Base-by-base conservation (phyloP, 2,888 invertebrate species). In the Rotaria magnacalcarata region DNA sequence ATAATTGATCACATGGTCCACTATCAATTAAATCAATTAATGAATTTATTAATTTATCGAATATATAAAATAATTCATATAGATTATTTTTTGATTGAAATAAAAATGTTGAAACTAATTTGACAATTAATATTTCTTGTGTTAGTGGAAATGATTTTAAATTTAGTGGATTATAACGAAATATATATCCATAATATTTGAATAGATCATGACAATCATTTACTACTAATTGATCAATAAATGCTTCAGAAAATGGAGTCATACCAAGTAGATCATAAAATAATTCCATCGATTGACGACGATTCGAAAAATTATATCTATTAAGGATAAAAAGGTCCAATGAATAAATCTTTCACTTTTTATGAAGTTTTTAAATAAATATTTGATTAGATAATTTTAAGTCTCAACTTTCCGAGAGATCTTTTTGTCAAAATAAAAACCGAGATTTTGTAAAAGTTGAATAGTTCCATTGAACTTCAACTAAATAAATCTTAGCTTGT, bases 1-100 rank as follows among this genome's bases (percentile, higher is more conserved):
- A 47, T 47, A 80, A n/a, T n/a, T 80, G 47, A 80, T 80, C 80
- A 80, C 80, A 80, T 14, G 80, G 80, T 24, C 11, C 24, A 80
- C 10, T 19, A 43, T 80, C 80, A 14, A 80, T 24, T 16, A 47
- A 47, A n/a, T 80, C 24, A n/a, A 80, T 80, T 80, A 80, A 47
- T 8, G 10, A 19, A 14, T 47, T 4, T 5, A 80, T 2, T n/a
- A 80, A 47, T n/a, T 43, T 47, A 80, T 80, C 80, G 34, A 80
- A 80, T 80, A 80, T 0, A 47, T 80, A 5, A 80, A 80, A 80
- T 7, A 47, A 41, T n/a, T 80, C 80, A 47, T 10, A 11, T 47
- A 47, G n/a, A n/a, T 80, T n/a, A 7, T 4, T 80, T 11, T 80
- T 47, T 5, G 80, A 47, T 47, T 47, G n/a, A 80, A n/a, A n/a